These are phyloP conservation scores for Fulica atra DNA, from an alignment of 2,113 vertebrate species.

Conservation along the genomic window DNA sequence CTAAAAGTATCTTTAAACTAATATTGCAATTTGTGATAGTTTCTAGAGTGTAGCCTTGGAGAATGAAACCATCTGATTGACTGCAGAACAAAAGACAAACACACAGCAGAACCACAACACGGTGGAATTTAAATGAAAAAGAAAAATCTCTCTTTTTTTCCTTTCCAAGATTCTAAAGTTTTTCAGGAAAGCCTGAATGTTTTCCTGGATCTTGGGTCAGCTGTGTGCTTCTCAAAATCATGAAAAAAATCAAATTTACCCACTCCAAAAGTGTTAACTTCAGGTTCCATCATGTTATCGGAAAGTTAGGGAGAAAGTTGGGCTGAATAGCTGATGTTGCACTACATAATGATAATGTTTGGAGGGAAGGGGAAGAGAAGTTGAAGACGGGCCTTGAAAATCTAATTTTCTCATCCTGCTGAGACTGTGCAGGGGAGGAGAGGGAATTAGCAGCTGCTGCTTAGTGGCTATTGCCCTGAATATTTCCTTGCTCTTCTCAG, in stretches of 20 bases:
- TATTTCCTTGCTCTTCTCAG: not conserved
- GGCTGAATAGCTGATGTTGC: not conserved
- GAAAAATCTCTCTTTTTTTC: accelerated
- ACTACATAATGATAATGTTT: not conserved
- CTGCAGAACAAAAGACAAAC: not conserved
- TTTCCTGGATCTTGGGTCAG: not conserved
- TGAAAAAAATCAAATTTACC: not conserved
- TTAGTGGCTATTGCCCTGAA: not conserved
- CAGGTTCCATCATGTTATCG: not conserved
- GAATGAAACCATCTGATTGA: not conserved
- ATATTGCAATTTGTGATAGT: not conserved
- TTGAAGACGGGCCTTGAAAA: not conserved
- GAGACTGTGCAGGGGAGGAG: not conserved
- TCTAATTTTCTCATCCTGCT: not conserved
- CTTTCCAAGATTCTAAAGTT: not conserved
- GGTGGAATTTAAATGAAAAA: not conserved
- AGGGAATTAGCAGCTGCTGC: not conserved
- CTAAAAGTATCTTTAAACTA: not conserved
- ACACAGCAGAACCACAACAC: not conserved
- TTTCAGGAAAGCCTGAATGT: not conserved
- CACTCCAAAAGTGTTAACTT: not conserved
- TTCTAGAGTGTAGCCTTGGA: not conserved
- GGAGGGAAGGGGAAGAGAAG: not conserved
- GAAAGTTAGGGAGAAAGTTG: not conserved
- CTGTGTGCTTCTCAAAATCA: not conserved